Conservation (phyloP, 2,113 vertebrate genomes). For the Gambusia affinis region DNA sequence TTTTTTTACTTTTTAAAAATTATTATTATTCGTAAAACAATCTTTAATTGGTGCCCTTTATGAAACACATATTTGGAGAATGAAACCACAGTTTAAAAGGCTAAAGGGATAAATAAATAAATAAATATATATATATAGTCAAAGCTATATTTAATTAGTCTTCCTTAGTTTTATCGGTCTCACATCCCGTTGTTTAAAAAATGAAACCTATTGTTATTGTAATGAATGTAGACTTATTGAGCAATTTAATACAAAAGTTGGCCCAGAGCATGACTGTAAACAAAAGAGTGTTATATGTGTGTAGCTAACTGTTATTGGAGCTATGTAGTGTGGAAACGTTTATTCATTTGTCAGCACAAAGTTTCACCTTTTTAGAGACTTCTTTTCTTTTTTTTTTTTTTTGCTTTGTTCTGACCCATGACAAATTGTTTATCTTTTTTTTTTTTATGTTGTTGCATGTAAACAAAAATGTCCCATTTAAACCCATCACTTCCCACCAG, state of each 20-base stretch:
- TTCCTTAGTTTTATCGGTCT: constrained; percentile 20
- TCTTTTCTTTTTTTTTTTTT: background rate
- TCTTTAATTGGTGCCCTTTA: constrained; percentile 18
- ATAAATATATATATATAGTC: background rate
- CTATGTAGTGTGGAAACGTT: constrained; percentile 28
- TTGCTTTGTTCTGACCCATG: background rate
- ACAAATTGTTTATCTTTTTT: background rate
- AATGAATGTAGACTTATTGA: constrained; percentile 10
- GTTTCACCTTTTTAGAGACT: background rate
- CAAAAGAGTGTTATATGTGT: constrained; percentile 23
- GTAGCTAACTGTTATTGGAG: constrained; percentile 23
- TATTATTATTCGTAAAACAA: constrained; percentile 13
- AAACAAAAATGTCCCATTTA: background rate
- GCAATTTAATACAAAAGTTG: constrained; percentile 20
- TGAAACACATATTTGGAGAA: constrained; percentile 5
- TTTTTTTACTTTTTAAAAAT: no score
- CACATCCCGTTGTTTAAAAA: constrained; percentile 7
- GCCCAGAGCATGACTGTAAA: constrained; percentile 24
- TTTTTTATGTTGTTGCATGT: background rate
- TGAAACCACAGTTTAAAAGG: constrained; percentile 16
- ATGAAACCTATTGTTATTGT: background rate
- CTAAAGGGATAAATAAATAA: constrained; percentile 9
- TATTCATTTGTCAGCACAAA: constrained; percentile 31
- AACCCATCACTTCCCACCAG: background rate
- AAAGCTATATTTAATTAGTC: constrained; percentile 21